Evolutionary conservation across 2,888 invertebrate species (phyloP), one percentile per base, ranked within the genome.

Genomic region (Drosophila atripex): DNA sequence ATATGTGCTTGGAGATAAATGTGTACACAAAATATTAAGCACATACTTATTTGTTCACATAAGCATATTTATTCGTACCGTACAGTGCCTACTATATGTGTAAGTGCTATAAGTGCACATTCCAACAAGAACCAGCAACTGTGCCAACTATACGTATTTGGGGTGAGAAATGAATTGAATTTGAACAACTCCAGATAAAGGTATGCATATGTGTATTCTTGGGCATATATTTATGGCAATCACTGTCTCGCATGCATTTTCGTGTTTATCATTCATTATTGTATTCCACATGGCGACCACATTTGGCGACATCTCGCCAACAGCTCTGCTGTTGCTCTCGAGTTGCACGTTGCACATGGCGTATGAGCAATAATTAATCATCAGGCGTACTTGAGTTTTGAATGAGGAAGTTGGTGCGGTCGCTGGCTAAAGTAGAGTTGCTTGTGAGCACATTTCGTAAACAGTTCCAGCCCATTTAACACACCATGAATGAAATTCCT

Each of bases 321-420:
- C n/a, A n/a, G 23, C 35, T 43, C 16, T 14, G 35, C 16, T 41
- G 50, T n/a, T n/a, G n/a, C n/a, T n/a, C n/a, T n/a, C 35, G 35
- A 51, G 49, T 50, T 85, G 76, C 68, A 77, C 68, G 68, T 86
- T 86, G 80, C 80, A 83, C 79, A 78, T 71, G 76, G 68, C 76
- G 85, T 82, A 80, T 79, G 57, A 53, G 76, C 55, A 63, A 80
- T 61, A 76, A 85, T 80, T 80, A 85, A 64, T 64, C 63, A 63
- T 28, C 41, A 45, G 21, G 23, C 12, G 63, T 59, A 63, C 63
- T 63, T 39, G 65, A 69, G 60, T 69, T 53, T 30, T 46, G 54
- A 54, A 47, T 54, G 30, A 66, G 66, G 65, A 55, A 41, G 25
- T 51, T 45, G 14, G 25, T 25, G 35, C 16, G 41, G 41, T 35